Conservation (phyloP, 2,113 vertebrate species). For the Hippocampus guttulatus region DNA sequence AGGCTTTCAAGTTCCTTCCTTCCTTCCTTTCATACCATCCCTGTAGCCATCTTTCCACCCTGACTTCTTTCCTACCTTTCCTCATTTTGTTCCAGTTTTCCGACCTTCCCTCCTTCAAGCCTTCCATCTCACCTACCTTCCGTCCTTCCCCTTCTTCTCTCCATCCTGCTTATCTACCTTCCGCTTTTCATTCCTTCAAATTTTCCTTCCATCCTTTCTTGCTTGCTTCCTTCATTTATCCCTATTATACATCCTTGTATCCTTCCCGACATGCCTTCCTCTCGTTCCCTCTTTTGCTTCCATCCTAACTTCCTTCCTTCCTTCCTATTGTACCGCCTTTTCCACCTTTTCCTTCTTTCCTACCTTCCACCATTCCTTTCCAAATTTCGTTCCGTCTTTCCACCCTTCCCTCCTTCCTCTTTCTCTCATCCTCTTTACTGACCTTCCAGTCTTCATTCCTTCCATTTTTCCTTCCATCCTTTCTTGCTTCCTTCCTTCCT, state of each 20-base stretch:
- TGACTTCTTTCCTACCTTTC: not conserved
- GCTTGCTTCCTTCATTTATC: too few relatives aligned
- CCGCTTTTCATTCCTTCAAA: not conserved
- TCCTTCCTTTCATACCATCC: not conserved
- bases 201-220: not conserved
- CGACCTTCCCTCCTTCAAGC: too few relatives aligned
- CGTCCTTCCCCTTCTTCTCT: not conserved
- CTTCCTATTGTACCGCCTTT: too few relatives aligned
- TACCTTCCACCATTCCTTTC: too few relatives aligned
- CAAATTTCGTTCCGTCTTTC: too few relatives aligned
- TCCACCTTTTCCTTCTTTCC: too few relatives aligned
- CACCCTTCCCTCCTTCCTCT: not conserved
- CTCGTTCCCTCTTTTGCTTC: not conserved
- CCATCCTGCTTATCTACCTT: not conserved
- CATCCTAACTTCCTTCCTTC: not conserved
- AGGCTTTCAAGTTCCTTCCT: slow-evolving; percentile 7
- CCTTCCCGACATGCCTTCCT: too few relatives aligned
- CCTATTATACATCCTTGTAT: not conserved
- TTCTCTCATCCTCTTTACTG: not conserved
- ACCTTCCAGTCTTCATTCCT: not conserved
- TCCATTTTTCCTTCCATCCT: not conserved
- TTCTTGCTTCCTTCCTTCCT: not conserved
- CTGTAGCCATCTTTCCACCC: too few relatives aligned
- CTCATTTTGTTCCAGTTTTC: not conserved
- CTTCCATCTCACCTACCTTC: too few relatives aligned